Percentiles rank a stretch among this genome's conserved stretches.
These are phyloP conservation scores for Cercocebus atys DNA, from an alignment of 2,113 vertebrate genomes.

Conservation along the genomic window DNA sequence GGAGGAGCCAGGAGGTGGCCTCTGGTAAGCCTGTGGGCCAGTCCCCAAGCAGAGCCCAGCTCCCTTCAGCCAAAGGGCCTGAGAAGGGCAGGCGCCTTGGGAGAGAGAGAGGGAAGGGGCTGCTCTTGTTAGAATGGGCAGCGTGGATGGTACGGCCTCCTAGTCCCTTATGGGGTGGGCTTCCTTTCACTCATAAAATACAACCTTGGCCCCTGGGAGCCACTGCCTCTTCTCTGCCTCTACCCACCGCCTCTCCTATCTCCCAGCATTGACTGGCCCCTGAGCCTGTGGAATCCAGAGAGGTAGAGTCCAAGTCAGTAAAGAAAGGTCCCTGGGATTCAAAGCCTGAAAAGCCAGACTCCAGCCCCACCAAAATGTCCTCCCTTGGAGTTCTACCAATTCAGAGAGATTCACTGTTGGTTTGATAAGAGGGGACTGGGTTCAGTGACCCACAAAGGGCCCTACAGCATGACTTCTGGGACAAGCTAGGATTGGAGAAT, in stretches of 20 bases:
- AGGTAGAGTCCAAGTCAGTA: neutral
- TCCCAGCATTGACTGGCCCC: neutral
- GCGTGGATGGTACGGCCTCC: accelerated
- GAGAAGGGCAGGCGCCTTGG: too few relatives aligned
- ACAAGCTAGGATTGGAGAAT: neutral
- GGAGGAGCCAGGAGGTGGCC: neutral
- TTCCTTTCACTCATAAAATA: neutral
- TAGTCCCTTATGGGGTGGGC: neutral
- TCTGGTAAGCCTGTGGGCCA: neutral
- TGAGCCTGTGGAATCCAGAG: neutral
- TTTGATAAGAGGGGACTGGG: neutral
- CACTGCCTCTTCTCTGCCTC: neutral
- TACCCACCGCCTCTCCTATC: neutral
- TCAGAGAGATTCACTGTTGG: neutral
- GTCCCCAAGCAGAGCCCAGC: neutral
- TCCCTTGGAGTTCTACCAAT: neutral
- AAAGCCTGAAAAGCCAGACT: neutral
- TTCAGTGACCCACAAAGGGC: neutral
- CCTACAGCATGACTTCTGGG: neutral
- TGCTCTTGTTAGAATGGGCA: neutral
- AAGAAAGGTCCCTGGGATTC: neutral
- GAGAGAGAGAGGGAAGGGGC: neutral
- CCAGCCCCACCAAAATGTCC: neutral
- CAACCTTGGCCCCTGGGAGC: neutral
- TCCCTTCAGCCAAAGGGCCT: neutral